phyloP scores from a whole-genome alignment of 2,888 invertebrate genomes.

The Tricholauxania praeusta region DNA sequence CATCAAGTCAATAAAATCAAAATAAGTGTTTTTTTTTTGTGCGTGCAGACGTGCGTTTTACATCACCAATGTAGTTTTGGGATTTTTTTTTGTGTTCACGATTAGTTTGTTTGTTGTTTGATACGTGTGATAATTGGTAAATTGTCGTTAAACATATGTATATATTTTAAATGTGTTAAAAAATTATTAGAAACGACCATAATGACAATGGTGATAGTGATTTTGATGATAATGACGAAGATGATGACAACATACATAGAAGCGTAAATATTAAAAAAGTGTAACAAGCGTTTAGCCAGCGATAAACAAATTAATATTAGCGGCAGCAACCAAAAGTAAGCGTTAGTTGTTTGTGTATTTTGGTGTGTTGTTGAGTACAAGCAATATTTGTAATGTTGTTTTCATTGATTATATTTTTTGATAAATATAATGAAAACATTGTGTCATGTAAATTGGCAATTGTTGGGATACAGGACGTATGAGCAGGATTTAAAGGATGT shows the following conservation, averaged over 20 bases:
- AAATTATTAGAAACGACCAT: not conserved
- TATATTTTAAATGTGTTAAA: conserved; percentile 10
- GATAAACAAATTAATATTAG: no score
- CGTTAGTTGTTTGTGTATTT: no score
- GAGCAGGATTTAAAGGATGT: conserved; percentile 18
- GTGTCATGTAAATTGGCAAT: not conserved
- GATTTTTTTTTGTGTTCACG: conserved; percentile 34
- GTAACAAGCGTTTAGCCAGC: no score
- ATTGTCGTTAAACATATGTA: not conserved
- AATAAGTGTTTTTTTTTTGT: conserved; percentile 25
- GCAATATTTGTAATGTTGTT: not conserved
- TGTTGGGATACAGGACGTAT: not conserved
- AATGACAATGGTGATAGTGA: not conserved
- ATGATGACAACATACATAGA: not conserved
- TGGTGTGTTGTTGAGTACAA: no score
- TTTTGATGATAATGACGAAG: not conserved
- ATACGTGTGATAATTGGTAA: conserved; percentile 1
- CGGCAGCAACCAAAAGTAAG: no score
- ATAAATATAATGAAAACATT: not conserved
- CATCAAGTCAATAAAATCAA: conserved; percentile 5
- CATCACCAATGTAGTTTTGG: conserved; percentile 36
- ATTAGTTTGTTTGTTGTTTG: conserved; percentile 25
- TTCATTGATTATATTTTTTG: conserved; percentile 2
- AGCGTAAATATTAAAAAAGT: no score
- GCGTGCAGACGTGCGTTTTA: conserved; percentile 31